Evolutionary conservation across 2,888 invertebrate species (phyloP), one percentile per base, ranked within the genome.

Genomic region (Stenurella melanura): DNA sequence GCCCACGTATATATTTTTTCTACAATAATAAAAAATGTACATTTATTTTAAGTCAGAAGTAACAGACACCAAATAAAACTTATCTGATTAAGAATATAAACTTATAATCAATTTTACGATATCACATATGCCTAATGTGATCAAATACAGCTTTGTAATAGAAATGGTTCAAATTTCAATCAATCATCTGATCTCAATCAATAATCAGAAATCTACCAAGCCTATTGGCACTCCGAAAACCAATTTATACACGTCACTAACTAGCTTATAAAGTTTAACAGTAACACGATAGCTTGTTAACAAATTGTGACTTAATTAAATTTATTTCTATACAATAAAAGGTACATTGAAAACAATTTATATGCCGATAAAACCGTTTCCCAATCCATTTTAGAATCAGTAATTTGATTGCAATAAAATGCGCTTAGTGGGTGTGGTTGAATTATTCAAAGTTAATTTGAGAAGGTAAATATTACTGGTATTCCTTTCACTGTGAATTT

Each of bases 301-400:
- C 73, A 73, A 73, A 73, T 73, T 73, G 67, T 58, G 58, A 42
- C 67, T 73, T 73, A 73, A 73, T 73, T 73, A 67, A 67, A 73
- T 73, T 73, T 73, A 73, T 73, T 73, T 50, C 60, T 50, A 67
- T 61, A 67, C 67, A 73, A 73, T 73, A 73, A 73, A 73, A 73
- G 15, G 42, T 42, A 30, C 38, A 26, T 12, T 64, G 19, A 21
- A 67, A 58, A 73, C 60, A 54, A 58, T 66, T 73, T 67, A 58
- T 30, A 21, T 34, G 66, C 56, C 42, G 58, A 64, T 38, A 60
- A 60, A 21, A 42, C 67, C 21, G 67, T 58, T 67, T 66, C 67
- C 21, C 67, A 60, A 70, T 70, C 38, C 69, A 19, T 57, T 58
- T 58, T 38, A 58, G 58, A 57, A 54, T 67, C 58, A 18, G 58